phyloP scores from a whole-genome alignment of 2,888 invertebrate species.

The Microctonus hyperodae region DNA sequence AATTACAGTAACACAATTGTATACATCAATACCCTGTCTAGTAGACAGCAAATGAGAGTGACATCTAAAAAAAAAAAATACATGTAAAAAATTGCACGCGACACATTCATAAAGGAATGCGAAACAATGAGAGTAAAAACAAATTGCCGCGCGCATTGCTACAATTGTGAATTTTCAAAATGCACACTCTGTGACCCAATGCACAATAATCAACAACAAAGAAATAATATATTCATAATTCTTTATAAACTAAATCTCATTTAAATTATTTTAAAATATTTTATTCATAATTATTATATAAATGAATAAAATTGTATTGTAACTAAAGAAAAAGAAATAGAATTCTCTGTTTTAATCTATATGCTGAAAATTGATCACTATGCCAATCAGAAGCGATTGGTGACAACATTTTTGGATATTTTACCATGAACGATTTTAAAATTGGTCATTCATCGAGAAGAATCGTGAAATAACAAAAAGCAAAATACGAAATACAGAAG shows the following conservation, averaged over 20 bases:
- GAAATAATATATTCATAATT: background rate
- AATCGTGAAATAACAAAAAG: constrained; percentile 16
- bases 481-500: constrained; percentile 5
- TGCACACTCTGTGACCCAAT: background rate
- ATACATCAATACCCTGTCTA: constrained; percentile 6
- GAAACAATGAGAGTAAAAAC: background rate
- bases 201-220: background rate
- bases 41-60: background rate
- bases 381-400: background rate
- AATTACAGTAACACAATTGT: background rate
- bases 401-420: background rate
- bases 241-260: background rate
- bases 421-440: constrained; percentile 21
- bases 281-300: background rate
- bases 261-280: background rate
- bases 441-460: constrained; percentile 32
- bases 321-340: background rate
- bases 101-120: background rate
- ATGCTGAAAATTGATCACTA: background rate
- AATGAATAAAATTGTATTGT: background rate
- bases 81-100: background rate
- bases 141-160: background rate
- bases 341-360: background rate
- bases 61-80: background rate
- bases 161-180: background rate